Base-by-base conservation (phyloP, 1,140 invertebrate genomes). In the Ceratosolen fusciceps region DNA sequence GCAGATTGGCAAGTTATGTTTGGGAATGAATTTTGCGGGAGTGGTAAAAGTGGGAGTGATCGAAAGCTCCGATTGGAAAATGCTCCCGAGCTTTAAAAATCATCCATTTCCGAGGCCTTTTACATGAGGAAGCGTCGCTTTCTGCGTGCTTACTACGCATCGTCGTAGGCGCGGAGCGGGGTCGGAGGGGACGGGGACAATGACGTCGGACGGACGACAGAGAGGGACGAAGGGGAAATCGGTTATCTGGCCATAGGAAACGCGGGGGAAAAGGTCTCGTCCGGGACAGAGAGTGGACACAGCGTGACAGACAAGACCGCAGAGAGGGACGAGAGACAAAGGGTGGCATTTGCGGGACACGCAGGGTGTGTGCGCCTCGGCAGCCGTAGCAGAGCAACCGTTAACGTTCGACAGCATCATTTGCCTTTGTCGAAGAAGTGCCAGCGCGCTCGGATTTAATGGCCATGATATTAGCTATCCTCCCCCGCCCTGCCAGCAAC, bases 401-500 rank as follows among this genome's bases (percentile, higher is more conserved):
- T 71, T 49, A 52, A 52, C 54, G 65, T 49, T 26, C 24, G 34
- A 80, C 78, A 73, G 65, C 78, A 80, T 80, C 72, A 80, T 80
- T 80, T 80, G 78, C 72, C 73, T 80, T 74, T 75, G 78, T 75
- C 78, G 78, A 67, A 68, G 72, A 74, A 74, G 70, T 73, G 70
- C 47, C 31, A 29, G 39, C 56, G 1, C 52, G 29, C 21, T 49
- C 43, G 67, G 49, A 72, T 72, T 49, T 39, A 58, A 73, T 56
- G 52, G n/a, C 52, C 49, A 37, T 70, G 67, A 54, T 67, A 76
- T 68, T 76, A 76, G 74, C 47, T 21, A 52, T 21, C 21, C 10
- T 21, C 49, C 49, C 21, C 49, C 49, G 14, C 4, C 19, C 49
- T 19, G 5, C 12, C 39, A 43, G 39, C 39, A 5, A 3, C 29